phyloP scores from a whole-genome alignment of 2,888 invertebrate genomes.

The Dynastes hyllus region DNA sequence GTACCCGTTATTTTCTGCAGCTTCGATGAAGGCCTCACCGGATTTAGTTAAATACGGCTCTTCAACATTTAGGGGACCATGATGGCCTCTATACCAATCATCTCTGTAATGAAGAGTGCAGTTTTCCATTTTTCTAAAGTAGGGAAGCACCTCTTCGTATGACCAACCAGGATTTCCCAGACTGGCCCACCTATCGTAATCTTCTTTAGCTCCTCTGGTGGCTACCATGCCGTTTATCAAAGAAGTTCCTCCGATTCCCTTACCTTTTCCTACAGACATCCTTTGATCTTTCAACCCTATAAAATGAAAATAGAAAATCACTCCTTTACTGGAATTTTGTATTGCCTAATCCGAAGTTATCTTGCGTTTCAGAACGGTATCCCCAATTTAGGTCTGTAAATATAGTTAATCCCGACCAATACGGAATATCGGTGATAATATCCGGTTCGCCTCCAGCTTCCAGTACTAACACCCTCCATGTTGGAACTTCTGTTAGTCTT shows the following conservation, averaged over 20 bases:
- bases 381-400: conserved; percentile 76
- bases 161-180: conserved; percentile 84
- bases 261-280: conserved; percentile 74
- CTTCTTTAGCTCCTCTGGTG: conserved; percentile 80
- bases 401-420: conserved; percentile 73
- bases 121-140: conserved; percentile 71
- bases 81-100: background rate
- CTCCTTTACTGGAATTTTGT: background rate
- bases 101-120: background rate
- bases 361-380: conserved; percentile 75
- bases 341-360: conserved; percentile 63
- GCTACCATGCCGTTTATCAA: conserved; percentile 88
- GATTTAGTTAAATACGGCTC: conserved; percentile 68
- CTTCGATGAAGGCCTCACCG: conserved; percentile 74
- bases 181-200: conserved; percentile 84
- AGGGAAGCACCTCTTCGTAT: conserved; percentile 80
- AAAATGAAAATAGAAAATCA: background rate
- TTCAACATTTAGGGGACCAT: conserved; percentile 58
- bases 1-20: conserved; percentile 77
- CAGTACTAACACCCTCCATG: conserved; percentile 77
- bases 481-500: conserved; percentile 36
- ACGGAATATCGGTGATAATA: conserved; percentile 73
- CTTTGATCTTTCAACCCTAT: conserved; percentile 61
- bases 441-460: conserved; percentile 77
- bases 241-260: conserved; percentile 87